A percentile compares a stretch with the other conserved stretches of the same genome.
These are phyloP conservation scores for Nomada ruficornis DNA, from an alignment of 2,888 invertebrate species.

Conservation along the genomic window DNA sequence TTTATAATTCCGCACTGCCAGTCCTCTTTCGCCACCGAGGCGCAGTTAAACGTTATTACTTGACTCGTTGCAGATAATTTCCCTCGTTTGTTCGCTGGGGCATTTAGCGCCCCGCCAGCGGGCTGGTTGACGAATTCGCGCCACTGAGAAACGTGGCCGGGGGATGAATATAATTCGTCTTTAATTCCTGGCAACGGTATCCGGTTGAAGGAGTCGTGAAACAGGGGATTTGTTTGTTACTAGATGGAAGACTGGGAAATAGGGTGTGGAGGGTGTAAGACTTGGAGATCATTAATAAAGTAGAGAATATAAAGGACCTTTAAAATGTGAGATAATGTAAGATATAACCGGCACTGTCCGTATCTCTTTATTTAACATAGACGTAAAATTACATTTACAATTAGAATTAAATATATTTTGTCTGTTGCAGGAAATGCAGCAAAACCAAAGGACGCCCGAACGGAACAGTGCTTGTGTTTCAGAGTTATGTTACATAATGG, in stretches of 20 bases:
- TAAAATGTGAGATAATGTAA: too few species aligned
- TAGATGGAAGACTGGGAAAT: not conserved
- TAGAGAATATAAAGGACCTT: too few species aligned
- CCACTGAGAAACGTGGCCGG: not conserved
- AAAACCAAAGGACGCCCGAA: too few species aligned
- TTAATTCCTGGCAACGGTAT: constrained; percentile 35
- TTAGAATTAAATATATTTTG: too few species aligned
- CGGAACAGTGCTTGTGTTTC: too few species aligned
- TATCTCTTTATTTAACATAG: too few species aligned
- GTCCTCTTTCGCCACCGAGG: constrained; percentile 40
- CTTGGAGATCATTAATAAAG: not conserved
- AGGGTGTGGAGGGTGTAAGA: too few species aligned
- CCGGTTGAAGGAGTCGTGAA: constrained; percentile 25
- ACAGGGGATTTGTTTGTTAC: not conserved
- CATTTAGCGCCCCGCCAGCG: constrained; percentile 28
- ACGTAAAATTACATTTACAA: too few species aligned
- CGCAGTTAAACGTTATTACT: constrained; percentile 80
- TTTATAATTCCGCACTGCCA: constrained; percentile 77
- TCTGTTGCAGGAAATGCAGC: too few species aligned
- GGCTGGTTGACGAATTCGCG: constrained; percentile 48
- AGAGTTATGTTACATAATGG: too few species aligned
- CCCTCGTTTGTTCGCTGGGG: constrained; percentile 76
- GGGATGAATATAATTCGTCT: constrained; percentile 47
- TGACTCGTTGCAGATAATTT: constrained; percentile 80
- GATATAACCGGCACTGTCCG: not conserved